Percentiles rank a stretch among this genome's conserved stretches.
These are phyloP conservation scores for Oceanodroma tethys DNA, from an alignment of 2,113 vertebrate genomes.

Conservation along the genomic window DNA sequence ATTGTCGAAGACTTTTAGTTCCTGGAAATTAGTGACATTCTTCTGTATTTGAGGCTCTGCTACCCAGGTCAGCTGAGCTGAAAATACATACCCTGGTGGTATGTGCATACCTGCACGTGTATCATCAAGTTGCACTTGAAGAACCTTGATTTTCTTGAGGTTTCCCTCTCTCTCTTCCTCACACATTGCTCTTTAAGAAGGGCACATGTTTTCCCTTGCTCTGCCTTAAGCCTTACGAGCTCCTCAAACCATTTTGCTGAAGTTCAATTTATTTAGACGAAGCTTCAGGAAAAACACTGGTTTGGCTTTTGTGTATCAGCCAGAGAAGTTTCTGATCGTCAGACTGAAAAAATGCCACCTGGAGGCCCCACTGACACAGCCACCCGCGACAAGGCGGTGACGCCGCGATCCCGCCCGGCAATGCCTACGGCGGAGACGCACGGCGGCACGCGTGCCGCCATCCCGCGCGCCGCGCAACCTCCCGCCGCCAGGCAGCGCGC, in stretches of 20 bases:
- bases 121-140: not conserved
- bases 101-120: not conserved
- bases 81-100: not conserved
- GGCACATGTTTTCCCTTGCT: not conserved
- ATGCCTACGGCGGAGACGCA: accelerated
- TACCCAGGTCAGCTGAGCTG: not conserved
- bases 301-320: not conserved
- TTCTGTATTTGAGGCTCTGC: not conserved
- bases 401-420: not conserved
- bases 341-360: no score
- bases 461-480: not conserved
- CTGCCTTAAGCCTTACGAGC: not conserved
- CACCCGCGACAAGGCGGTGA: no score
- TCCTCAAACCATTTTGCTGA: not conserved
- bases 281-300: not conserved
- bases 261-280: not conserved
- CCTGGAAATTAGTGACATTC: not conserved
- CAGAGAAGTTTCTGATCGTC: not conserved
- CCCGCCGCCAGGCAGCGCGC: not conserved
- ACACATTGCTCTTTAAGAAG: not conserved
- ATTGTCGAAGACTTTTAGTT: not conserved
- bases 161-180: not conserved
- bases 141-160: not conserved
- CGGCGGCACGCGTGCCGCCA: accelerated
- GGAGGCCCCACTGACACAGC: no score